Base-by-base conservation (phyloP, 2,888 invertebrate species). In the Hermaeophaga mercurialis region DNA sequence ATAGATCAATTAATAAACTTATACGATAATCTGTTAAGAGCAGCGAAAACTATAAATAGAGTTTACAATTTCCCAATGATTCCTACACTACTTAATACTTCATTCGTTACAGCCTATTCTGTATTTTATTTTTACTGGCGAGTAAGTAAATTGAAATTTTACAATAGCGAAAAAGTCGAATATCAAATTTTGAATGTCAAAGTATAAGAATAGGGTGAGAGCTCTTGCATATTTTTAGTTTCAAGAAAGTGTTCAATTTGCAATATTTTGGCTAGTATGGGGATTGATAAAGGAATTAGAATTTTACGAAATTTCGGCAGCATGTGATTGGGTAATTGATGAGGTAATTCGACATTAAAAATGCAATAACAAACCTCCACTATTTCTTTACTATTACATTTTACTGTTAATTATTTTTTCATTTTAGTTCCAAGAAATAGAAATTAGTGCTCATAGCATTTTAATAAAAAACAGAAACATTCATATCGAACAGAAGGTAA, bases 121-220 rank as follows among this genome's bases (percentile, higher is more conserved):
- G 46, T 61, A 7, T 66, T 62, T 52, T 65, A 65, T 44, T 39
- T 52, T 14, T 66, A 66, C 39, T 65, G 64, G 64, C 57, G 41
- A 49, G 62, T 62, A 41, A 24, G 22, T 46, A 43, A 39, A 19
- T 39, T 39, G n/a, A 3, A 5, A 36, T 14, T 14, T n/a, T n/a
- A n/a, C n/a, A n/a, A n/a, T n/a, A n/a, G n/a, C n/a, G n/a, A n/a
- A n/a, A n/a, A n/a, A n/a, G n/a, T n/a, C n/a, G n/a, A n/a, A n/a
- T n/a, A n/a, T n/a, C n/a, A n/a, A n/a, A n/a, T n/a, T n/a, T n/a
- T n/a, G n/a, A n/a, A n/a, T n/a, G n/a, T n/a, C n/a, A n/a, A n/a
- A n/a, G n/a, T n/a, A n/a, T n/a, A n/a, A n/a, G n/a, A n/a, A n/a
- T n/a, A n/a, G n/a, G n/a, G n/a, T n/a, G n/a, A n/a, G n/a, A n/a